Evolutionary conservation across 2,113 vertebrate species (phyloP), one percentile per base, ranked within the genome.

Genomic region (Buteo buteo): DNA sequence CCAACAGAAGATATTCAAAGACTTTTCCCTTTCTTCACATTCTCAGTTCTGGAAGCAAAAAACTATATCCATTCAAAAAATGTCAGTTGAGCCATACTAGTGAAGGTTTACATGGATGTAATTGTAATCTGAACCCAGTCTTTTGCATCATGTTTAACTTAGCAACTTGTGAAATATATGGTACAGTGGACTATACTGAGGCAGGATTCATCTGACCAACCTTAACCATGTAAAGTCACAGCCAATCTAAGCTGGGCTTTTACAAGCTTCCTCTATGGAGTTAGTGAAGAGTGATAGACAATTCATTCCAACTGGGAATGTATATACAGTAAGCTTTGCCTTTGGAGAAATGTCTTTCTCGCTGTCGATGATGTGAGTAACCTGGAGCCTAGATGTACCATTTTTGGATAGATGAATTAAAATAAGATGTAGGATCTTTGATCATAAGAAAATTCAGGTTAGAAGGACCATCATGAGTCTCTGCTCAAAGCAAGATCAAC

Each of bases 331-430:
- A 92, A 79, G 10, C 5, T 79, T 71, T 67, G 4, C 13, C 34
- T 78, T 74, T 54, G 34, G 19, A 93, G 42, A 45, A 32, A 21
- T 20, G 10, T 29, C 17, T 69, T 28, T 61, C 34, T 70, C 9
- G 72, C 22, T 84, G 9, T n/a, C 0, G 0, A 13, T 42, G 44
- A 36, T 18, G 16, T 10, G 11, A 47, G 10, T n/a, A 38, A 57
- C 2, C 5, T 25, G 26, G 21, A 49, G 34, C 45, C 9, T 17
- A 47, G 2, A 8, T 10, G 14, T 31, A 31, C 4, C 0, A 21
- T 25, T 76, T 92, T 49, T 18, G 7, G 8, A 29, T 24, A 62
- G 25, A 9, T n/a, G 7, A 49, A 49, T 10, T 42, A 34, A 76
- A 81, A 31, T 26, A 65, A 62, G 10, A 22, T 6, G 7, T 32